Percentiles rank a stretch among this genome's conserved stretches.
phyloP scores from a whole-genome alignment of 64 coral and sea anemone species.

The Pocillopora verrucosa region DNA sequence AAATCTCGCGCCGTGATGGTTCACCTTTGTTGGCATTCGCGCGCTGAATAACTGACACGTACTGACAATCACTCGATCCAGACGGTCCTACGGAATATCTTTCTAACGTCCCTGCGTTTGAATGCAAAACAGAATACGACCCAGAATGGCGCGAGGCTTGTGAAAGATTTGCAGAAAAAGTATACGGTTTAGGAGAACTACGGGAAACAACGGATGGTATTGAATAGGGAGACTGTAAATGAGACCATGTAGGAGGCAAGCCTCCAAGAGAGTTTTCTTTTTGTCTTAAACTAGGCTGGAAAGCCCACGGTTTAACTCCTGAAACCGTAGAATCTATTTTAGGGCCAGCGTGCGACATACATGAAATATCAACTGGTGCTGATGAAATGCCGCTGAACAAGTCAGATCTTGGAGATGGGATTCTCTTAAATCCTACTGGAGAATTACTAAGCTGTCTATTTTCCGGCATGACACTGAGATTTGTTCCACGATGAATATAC shows the following conservation, averaged over 20 bases:
- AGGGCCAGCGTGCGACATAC: neutral
- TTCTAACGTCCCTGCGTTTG: neutral
- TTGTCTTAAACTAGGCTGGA: neutral
- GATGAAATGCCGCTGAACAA: conserved; percentile 20
- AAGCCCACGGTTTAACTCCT: neutral
- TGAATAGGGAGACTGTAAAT: conserved; percentile 44
- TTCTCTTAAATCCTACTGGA: neutral
- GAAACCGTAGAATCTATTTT: neutral
- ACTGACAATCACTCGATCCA: neutral
- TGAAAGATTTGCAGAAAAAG: conserved; percentile 35
- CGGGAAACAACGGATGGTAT: neutral
- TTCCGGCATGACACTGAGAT: neutral
- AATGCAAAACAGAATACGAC: neutral
- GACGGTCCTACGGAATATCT: neutral
- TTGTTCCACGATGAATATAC: neutral
- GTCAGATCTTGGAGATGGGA: conserved; percentile 32
- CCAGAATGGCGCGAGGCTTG: neutral
- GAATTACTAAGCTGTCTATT: neutral
- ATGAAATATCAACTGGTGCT: neutral
- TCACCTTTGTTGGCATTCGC: neutral
- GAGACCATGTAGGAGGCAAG: conserved; percentile 47
- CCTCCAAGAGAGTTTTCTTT: neutral
- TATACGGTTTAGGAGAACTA: conserved; percentile 48
- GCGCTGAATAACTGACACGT: neutral
- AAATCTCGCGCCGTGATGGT: neutral